These are phyloP conservation scores for Endotricha flammealis DNA, from an alignment of 2,888 invertebrate species.

Conservation along the genomic window DNA sequence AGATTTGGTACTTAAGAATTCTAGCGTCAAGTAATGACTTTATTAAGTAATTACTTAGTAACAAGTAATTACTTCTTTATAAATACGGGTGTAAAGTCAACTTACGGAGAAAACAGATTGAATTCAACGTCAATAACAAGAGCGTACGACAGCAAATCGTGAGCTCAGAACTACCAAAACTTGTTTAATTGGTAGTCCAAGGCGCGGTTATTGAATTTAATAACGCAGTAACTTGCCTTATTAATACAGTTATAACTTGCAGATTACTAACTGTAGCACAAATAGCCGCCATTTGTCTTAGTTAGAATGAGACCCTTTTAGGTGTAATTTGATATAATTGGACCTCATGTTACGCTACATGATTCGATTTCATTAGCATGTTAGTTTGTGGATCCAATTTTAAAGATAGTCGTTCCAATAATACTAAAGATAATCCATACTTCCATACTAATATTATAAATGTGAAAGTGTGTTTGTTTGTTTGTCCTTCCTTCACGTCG, in stretches of 20 bases:
- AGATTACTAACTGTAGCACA: conserved; percentile 1
- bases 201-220: conserved; percentile 22
- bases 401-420: too few species aligned
- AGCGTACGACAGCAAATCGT: conserved; percentile 4
- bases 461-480: too few species aligned
- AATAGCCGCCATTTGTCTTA: background rate
- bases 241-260: conserved; percentile 13
- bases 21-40: too few species aligned
- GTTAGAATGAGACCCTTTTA: background rate
- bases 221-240: conserved; percentile 17
- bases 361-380: too few species aligned
- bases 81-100: too few species aligned
- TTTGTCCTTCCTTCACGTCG: too few species aligned
- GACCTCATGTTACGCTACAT: background rate
- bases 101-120: background rate
- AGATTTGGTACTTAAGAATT: too few species aligned
- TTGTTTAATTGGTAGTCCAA: conserved; percentile 21
- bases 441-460: too few species aligned
- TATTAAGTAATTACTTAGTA: too few species aligned
- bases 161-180: conserved; percentile 20
- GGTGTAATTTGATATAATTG: background rate
- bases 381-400: too few species aligned
- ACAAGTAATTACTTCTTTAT: too few species aligned
- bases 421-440: too few species aligned
- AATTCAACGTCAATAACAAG: background rate